Conservation (phyloP, 2,113 vertebrate genomes). For the Pygathrix nemaeus region DNA sequence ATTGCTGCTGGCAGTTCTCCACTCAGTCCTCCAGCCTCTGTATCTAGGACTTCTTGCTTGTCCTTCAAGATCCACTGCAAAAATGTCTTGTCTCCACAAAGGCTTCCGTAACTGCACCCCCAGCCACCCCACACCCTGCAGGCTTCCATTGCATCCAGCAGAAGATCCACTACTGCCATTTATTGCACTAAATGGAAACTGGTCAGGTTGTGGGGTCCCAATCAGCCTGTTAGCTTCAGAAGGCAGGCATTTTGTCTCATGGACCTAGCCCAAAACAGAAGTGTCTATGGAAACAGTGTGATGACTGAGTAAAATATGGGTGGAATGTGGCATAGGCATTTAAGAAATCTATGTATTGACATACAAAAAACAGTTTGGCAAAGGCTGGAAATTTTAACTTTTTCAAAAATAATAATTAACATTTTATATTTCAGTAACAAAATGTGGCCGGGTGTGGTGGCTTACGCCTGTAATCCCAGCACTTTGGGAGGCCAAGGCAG, state of each 20-base stretch:
- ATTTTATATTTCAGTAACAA: conserved; percentile 14
- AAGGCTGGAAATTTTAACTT: background rate
- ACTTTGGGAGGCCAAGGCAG: too few relatives aligned
- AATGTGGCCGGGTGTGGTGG: too few relatives aligned
- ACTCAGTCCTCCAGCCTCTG: background rate
- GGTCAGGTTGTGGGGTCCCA: background rate
- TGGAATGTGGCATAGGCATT: background rate
- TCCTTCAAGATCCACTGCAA: background rate
- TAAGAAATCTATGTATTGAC: background rate
- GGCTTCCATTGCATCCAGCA: background rate
- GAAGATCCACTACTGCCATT: background rate
- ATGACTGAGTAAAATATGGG: background rate
- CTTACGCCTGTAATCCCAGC: too few relatives aligned
- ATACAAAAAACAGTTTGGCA: background rate
- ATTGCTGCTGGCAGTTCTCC: background rate
- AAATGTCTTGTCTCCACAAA: background rate
- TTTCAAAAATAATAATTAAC: background rate
- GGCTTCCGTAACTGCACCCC: background rate
- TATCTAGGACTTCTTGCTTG: background rate
- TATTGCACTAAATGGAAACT: background rate
- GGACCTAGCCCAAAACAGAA: background rate
- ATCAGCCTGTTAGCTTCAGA: background rate
- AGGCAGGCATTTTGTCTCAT: background rate
- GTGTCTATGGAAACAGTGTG: background rate
- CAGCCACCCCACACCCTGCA: background rate